phyloP scores from a whole-genome alignment of 1,140 invertebrate genomes.

The Saccostrea cuccullata region DNA sequence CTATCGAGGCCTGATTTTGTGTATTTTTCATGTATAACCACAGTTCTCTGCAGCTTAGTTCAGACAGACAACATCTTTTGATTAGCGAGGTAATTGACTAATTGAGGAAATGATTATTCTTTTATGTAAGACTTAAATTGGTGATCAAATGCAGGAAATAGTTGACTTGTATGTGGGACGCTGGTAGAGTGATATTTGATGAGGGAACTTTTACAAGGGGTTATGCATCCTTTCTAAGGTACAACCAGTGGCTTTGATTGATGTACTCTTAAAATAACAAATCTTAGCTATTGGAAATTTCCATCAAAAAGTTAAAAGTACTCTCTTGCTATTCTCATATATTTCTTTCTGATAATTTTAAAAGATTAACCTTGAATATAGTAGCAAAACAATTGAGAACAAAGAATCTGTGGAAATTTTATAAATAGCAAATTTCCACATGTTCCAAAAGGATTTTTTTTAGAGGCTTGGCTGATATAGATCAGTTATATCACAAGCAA shows the following conservation, averaged over 20 bases:
- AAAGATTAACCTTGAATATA: not conserved
- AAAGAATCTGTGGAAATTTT: not conserved
- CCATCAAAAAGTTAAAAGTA: not conserved
- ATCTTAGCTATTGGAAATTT: not conserved
- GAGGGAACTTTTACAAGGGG: not conserved
- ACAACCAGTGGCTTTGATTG: not conserved
- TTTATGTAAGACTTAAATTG: not conserved
- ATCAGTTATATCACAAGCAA: not conserved
- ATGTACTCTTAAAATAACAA: slow-evolving; percentile 11
- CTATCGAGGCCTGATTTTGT: not conserved
- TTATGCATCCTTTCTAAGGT: not conserved
- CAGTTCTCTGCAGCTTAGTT: not conserved
- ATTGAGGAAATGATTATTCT: not conserved
- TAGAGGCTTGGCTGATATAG: not conserved
- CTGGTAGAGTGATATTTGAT: not conserved
- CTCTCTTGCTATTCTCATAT: not conserved
- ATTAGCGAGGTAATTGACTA: not conserved
- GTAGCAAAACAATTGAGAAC: not conserved
- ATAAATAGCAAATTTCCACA: not conserved
- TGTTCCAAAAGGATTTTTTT: not conserved
- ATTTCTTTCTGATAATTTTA: not conserved
- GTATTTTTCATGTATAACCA: no score
- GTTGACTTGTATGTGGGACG: not conserved
- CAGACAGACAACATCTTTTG: not conserved
- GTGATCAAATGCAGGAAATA: slow-evolving; percentile 5